A percentile compares a stretch with the other conserved stretches of the same genome.
phyloP scores from a whole-genome alignment of 2,113 vertebrate species.

The Enhydra lutris region DNA sequence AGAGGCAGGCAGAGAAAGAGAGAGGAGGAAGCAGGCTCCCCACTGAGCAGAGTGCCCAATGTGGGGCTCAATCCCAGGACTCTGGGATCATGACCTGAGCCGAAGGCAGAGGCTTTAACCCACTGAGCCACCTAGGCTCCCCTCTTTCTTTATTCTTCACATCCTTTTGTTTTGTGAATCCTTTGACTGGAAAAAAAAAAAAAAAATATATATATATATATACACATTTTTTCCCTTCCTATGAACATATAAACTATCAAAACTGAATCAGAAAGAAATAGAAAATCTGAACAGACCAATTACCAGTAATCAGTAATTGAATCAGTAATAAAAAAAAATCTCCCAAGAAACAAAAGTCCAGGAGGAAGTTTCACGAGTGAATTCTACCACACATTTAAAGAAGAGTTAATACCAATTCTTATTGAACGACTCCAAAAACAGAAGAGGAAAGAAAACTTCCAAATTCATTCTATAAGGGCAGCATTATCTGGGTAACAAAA shows the following conservation, averaged over 20 bases:
- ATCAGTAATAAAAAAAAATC: neutral
- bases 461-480: neutral
- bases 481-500: neutral
- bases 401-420: neutral
- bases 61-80: too few relatives aligned
- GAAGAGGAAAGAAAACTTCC: neutral
- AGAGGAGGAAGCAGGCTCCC: too few relatives aligned
- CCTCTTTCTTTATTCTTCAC: too few relatives aligned
- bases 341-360: neutral
- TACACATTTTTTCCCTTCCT: neutral
- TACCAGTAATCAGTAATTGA: neutral
- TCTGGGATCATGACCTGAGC: too few relatives aligned
- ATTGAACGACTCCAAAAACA: neutral
- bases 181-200: accelerated
- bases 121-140: too few relatives aligned
- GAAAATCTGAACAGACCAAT: neutral
- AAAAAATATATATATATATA: too few relatives aligned
- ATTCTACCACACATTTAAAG: neutral
- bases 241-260: neutral
- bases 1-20: too few relatives aligned
- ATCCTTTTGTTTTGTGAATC: too few relatives aligned
- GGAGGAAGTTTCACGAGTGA: neutral
- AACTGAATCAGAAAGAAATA: neutral
- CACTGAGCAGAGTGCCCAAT: too few relatives aligned
- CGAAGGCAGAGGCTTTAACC: too few relatives aligned